A percentile compares a stretch with the other conserved stretches of the same genome.
phyloP scores from a whole-genome alignment of 2,113 vertebrate species.

The Callithrix jacchus region DNA sequence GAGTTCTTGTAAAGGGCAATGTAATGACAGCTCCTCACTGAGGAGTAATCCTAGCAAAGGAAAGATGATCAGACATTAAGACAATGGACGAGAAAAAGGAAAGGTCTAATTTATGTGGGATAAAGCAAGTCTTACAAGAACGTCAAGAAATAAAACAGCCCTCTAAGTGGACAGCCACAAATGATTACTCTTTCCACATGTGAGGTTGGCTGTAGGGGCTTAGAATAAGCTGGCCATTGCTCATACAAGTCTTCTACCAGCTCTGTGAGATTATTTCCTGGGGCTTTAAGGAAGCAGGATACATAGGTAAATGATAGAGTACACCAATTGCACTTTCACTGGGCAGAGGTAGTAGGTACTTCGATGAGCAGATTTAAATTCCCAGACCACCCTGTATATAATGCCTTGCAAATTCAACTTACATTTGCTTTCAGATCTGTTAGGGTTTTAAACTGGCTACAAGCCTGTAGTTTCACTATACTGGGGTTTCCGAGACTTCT shows the following conservation, averaged over 20 bases:
- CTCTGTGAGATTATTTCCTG: conserved; percentile 26
- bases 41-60: not conserved
- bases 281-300: not conserved
- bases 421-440: conserved; percentile 19
- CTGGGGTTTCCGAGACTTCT: not conserved
- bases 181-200: not conserved
- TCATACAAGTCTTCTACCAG: not conserved
- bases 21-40: not conserved
- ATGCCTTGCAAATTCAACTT: conserved; percentile 12
- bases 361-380: not conserved
- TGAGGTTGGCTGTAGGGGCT: not conserved
- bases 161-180: not conserved
- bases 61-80: not conserved
- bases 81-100: not conserved
- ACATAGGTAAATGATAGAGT: not conserved
- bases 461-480: not conserved
- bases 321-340: not conserved
- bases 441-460: not conserved
- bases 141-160: not conserved
- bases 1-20: not conserved
- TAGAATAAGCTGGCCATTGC: not conserved
- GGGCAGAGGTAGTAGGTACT: not conserved
- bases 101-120: not conserved
- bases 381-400: not conserved
- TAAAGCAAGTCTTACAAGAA: not conserved